Evolutionary conservation across 2,113 vertebrate genomes (phyloP).

Genomic region (Mobula hypostoma): DNA sequence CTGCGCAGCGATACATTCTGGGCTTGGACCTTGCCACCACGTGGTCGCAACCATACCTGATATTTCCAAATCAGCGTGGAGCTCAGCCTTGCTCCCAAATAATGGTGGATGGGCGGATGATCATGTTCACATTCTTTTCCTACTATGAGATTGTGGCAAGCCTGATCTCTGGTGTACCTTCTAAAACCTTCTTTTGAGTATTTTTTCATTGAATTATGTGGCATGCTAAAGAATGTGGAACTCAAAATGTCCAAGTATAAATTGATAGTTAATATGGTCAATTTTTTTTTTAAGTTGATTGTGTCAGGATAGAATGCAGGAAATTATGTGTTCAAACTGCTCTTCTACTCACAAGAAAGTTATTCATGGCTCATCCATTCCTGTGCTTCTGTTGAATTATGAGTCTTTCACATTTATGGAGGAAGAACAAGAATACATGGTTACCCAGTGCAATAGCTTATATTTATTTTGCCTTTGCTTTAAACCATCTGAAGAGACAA

Average conservation of each 20-base stretch:
- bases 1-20: too few relatives aligned
- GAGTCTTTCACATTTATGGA: conserved; percentile 28
- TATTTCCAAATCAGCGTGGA: too few relatives aligned
- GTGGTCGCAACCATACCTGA: too few relatives aligned
- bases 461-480: conserved; percentile 29
- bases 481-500: background rate
- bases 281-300: background rate
- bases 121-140: background rate
- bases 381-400: conserved; percentile 7
- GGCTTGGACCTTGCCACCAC: too few relatives aligned
- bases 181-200: background rate
- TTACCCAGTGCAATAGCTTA: background rate
- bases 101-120: background rate
- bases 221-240: background rate
- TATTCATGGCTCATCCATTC: background rate
- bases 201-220: background rate
- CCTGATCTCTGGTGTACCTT: background rate
- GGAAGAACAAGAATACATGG: background rate
- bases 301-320: background rate
- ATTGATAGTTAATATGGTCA: background rate
- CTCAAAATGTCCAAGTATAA: background rate
- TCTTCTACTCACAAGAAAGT: conserved; percentile 1
- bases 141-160: background rate
- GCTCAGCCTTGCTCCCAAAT: too few relatives aligned
- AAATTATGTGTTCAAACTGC: background rate